A percentile compares a stretch with the other conserved stretches of the same genome.
Evolutionary conservation across 2,888 invertebrate genomes (phyloP).

Genomic region (Agelastica alni): DNA sequence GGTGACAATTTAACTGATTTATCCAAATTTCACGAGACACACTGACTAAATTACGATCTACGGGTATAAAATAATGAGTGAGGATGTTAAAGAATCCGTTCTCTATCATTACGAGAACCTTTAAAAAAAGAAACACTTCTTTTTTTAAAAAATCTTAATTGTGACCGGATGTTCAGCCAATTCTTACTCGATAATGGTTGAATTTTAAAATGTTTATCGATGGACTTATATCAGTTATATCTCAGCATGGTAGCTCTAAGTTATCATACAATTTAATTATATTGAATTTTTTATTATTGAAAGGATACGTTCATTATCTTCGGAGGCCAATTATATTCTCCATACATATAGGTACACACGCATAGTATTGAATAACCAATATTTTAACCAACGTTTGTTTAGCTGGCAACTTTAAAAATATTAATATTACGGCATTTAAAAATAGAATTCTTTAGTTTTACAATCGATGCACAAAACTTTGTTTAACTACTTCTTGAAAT

Average conservation of each 20-base stretch:
- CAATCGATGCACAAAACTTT: too few species aligned
- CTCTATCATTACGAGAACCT: constrained; percentile 9
- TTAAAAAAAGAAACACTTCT: neutral
- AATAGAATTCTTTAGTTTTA: too few species aligned
- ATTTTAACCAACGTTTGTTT: too few species aligned
- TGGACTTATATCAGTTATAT: constrained; percentile 24
- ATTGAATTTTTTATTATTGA: constrained; percentile 14
- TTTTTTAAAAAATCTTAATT: constrained; percentile 24
- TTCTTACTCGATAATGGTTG: constrained; percentile 20
- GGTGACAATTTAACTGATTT: constrained; percentile 4
- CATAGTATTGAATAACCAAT: too few species aligned
- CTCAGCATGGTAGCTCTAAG: constrained; percentile 18
- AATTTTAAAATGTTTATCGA: constrained; percentile 25
- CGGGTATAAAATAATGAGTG: neutral
- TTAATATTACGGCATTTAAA: too few species aligned
- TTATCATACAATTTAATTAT: constrained; percentile 24
- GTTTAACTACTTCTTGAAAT: too few species aligned
- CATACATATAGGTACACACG: too few species aligned
- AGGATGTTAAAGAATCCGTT: constrained; percentile 1
- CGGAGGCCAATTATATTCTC: too few species aligned
- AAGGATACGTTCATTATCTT: constrained; percentile 1
- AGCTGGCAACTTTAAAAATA: too few species aligned
- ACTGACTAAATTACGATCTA: neutral
- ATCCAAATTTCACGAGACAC: constrained; percentile 11
- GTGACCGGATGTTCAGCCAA: constrained; percentile 24